Evolutionary conservation across 2,113 vertebrate genomes (phyloP), one percentile per base, ranked within the genome.

Genomic region (Oreochromis spilurus): DNA sequence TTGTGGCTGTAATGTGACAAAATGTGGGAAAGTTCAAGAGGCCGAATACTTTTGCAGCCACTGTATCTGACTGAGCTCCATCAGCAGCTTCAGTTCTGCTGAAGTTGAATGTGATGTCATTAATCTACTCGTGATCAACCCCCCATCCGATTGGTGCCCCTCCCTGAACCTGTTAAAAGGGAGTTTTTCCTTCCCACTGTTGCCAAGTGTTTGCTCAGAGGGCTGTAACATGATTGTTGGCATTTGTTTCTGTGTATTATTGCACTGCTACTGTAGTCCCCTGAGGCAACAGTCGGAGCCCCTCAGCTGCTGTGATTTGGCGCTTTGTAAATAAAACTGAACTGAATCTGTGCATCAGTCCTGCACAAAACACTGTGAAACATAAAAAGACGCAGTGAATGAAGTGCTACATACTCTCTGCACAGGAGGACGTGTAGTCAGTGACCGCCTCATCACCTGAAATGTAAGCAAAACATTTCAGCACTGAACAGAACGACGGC

Each of bases 351-450:
- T 48, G 14, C 5, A 9, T 48, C 21, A 29, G 67, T 29, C 21
- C 70, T 48, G 45, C 7, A 24, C 2, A 3, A 75, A 48, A 75
- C 24, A n/a, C 9, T 50, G 5, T 54, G 14, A 31, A 75, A 29
- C 16, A 70, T 26, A 17, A 17, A 84, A 45, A 75, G 45, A 36
- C 13, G 1, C 31, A 70, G 75, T 50, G 43, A 50, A 77, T 50
- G 26, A 77, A 5, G 9, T 14, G 45, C 34, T 9, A 92, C 93
- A 29, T 90, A 94, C 96, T 86, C 83, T 95, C 90, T 62, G 88
- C 91, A 86, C 96, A 97, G 9, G 95, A 81, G 48, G 92, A 95
- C 5, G 54, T 94, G 92, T 97, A 97, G 3, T 95, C 92, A 3
- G 89, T 87, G 17, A 91, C 88, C 1, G 94, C 94, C 16, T 88